A percentile compares a stretch with the other conserved stretches of the same genome.
phyloP scores from a whole-genome alignment of 1,140 invertebrate genomes.

The Eulimnadia texana region DNA sequence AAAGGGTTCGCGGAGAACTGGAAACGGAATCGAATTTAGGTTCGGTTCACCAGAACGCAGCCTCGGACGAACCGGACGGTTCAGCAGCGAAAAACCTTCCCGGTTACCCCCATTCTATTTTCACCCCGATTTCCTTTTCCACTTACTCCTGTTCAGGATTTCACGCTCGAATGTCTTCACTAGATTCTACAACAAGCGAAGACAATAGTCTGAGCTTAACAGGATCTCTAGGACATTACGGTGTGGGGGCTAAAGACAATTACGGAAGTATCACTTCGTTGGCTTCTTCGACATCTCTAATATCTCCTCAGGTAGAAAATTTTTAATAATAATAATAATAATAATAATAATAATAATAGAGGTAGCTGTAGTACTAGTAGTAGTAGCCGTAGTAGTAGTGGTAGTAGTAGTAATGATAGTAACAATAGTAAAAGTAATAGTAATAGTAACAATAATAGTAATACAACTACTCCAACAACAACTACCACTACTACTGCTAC shows the following conservation, averaged over 20 bases:
- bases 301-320: conserved; percentile 39
- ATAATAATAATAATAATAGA: too few species aligned
- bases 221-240: conserved; percentile 15
- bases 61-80: conserved; percentile 17
- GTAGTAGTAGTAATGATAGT: too few species aligned
- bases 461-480: too few species aligned
- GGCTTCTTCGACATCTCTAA: conserved; percentile 44
- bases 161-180: conserved; percentile 33
- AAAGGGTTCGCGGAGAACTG: conserved; percentile 15
- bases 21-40: conserved; percentile 22
- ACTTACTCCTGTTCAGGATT: conserved; percentile 11
- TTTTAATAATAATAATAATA: too few species aligned
- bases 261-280: conserved; percentile 46
- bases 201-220: conserved; percentile 26
- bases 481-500: too few species aligned
- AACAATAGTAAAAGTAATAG: too few species aligned
- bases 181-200: conserved; percentile 35
- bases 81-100: conserved; percentile 16
- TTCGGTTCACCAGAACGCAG: conserved; percentile 6
- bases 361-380: too few species aligned
- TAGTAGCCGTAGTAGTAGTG: too few species aligned
- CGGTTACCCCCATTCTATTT: conserved; percentile 7
- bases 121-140: conserved; percentile 1
- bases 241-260: conserved; percentile 32
- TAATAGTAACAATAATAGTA: too few species aligned